Percentiles rank a stretch among this genome's conserved stretches.
Conservation (phyloP, 2,888 invertebrate species). For the Drosophila eohydei region DNA sequence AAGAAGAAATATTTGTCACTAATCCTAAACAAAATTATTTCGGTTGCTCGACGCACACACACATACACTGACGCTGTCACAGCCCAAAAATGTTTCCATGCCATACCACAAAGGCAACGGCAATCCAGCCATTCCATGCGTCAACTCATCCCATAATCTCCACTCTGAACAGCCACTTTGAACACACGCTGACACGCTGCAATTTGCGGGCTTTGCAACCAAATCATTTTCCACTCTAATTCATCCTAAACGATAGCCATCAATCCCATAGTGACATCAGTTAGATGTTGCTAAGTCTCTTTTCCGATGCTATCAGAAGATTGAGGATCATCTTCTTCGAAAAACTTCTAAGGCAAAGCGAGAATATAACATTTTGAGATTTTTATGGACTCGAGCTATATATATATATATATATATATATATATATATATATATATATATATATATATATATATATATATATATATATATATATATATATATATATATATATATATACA, state of each 20-base stretch:
- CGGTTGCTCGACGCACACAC: slow-evolving; percentile 50
- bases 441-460: no score
- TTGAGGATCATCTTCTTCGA: neutral
- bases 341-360: neutral
- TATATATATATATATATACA: no score
- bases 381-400: no score
- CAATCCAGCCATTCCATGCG: slow-evolving; percentile 25
- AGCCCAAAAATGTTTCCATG: slow-evolving; percentile 9
- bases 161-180: neutral
- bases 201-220: neutral
- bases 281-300: neutral
- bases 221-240: neutral
- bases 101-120: slow-evolving; percentile 11
- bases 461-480: no score
- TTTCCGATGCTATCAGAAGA: neutral
- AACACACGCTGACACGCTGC: neutral
- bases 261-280: neutral
- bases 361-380: no score
- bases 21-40: slow-evolving; percentile 72
- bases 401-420: no score
- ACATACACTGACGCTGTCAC: neutral
- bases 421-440: no score
- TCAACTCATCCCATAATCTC: slow-evolving; percentile 21
- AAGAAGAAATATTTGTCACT: slow-evolving; percentile 60
- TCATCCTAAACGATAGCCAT: neutral